phyloP scores from a whole-genome alignment of 1,140 invertebrate genomes.

The Manduca sexta region DNA sequence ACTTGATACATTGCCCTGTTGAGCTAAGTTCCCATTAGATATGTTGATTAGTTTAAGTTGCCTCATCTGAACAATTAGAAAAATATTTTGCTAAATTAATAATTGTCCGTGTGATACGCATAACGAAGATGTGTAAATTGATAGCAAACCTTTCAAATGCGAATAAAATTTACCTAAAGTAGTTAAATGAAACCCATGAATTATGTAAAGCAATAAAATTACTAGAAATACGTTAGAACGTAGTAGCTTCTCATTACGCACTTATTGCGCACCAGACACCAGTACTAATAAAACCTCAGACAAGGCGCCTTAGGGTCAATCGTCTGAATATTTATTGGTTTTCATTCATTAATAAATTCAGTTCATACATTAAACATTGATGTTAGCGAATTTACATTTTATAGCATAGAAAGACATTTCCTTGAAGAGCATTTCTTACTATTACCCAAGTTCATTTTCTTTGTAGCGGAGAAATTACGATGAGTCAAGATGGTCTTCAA shows the following conservation, averaged over 20 bases:
- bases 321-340: constrained; percentile 37
- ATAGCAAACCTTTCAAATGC: too few relatives aligned
- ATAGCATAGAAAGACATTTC: too few relatives aligned
- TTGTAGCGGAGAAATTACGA: neutral
- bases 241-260: constrained; percentile 1
- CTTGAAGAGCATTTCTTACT: neutral
- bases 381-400: neutral
- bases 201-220: too few relatives aligned
- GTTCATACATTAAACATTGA: constrained; percentile 13
- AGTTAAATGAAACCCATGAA: too few relatives aligned
- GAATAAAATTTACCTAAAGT: too few relatives aligned
- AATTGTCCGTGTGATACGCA: too few relatives aligned
- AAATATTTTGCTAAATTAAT: too few relatives aligned
- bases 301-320: constrained; percentile 24
- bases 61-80: too few relatives aligned
- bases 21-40: too few relatives aligned
- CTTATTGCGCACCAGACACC: constrained; percentile 19
- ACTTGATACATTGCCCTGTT: too few relatives aligned
- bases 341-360: constrained; percentile 38
- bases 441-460: neutral
- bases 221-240: neutral
- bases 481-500: constrained; percentile 25
- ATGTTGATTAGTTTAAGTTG: too few relatives aligned
- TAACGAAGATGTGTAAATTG: too few relatives aligned
- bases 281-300: constrained; percentile 8